Evolutionary conservation across 1,140 invertebrate species (phyloP).

Genomic region (Ceratina australensis): DNA sequence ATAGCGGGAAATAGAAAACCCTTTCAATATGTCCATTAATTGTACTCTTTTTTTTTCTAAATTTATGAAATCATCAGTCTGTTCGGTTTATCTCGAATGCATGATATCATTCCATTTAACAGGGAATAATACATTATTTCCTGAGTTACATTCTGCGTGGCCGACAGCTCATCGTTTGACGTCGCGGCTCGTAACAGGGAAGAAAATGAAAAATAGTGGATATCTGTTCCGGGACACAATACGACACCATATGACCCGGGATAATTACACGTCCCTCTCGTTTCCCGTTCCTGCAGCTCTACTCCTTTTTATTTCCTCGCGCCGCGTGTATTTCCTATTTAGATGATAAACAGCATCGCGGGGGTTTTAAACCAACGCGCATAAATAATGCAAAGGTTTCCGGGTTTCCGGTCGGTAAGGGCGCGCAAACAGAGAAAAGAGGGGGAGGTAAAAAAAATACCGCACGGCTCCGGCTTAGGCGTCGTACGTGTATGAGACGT

Average conservation of each 20-base stretch:
- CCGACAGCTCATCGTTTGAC: too few species aligned
- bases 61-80: too few species aligned
- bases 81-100: too few species aligned
- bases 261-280: background rate
- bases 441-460: background rate
- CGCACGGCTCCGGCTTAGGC: too few species aligned
- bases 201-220: too few species aligned
- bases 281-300: background rate
- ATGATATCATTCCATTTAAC: too few species aligned
- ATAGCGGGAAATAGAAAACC: background rate
- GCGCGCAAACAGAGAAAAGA: background rate
- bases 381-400: slow-evolving; percentile 33
- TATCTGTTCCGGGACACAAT: too few species aligned
- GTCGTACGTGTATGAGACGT: background rate
- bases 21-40: too few species aligned
- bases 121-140: too few species aligned
- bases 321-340: background rate
- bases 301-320: background rate
- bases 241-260: background rate
- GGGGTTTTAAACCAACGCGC: slow-evolving; percentile 15
- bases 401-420: background rate
- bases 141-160: too few species aligned
- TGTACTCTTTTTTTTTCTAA: too few species aligned
- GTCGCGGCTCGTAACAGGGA: too few species aligned
- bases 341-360: slow-evolving; percentile 8